Conservation (phyloP, 2,888 invertebrate species). For the Ophioninae sp. region DNA sequence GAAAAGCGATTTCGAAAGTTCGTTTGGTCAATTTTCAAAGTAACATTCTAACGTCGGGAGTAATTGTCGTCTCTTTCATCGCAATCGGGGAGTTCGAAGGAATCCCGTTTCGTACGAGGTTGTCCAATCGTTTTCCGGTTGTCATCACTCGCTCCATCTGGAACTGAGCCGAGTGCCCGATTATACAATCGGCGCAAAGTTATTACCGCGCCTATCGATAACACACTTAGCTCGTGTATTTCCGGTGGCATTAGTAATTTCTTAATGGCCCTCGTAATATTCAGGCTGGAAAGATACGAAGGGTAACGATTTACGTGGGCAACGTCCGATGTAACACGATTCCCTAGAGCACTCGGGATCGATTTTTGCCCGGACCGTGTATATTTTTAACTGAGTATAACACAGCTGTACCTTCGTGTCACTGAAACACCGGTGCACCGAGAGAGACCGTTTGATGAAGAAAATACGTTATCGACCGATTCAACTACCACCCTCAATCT, state of each 20-base stretch:
- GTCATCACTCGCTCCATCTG: slow-evolving; percentile 36
- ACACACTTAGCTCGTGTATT: slow-evolving; percentile 1
- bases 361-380: neutral
- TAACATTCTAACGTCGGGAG: too few relatives aligned
- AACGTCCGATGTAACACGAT: slow-evolving; percentile 26
- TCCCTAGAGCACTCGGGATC: slow-evolving; percentile 25
- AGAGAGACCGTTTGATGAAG: slow-evolving; percentile 29
- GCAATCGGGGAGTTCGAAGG: too few relatives aligned
- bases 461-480: slow-evolving; percentile 51
- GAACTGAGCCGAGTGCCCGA: slow-evolving; percentile 24
- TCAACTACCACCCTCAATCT: slow-evolving; percentile 27
- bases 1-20: too few relatives aligned
- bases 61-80: too few relatives aligned
- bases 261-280: slow-evolving; percentile 8
- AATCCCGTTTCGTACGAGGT: too few relatives aligned
- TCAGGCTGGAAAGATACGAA: slow-evolving; percentile 28
- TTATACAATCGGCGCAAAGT: slow-evolving; percentile 9
- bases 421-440: slow-evolving; percentile 20
- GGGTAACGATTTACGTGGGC: slow-evolving; percentile 27
- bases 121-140: slow-evolving; percentile 24
- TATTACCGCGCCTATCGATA: slow-evolving; percentile 24
- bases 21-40: too few relatives aligned
- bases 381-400: slow-evolving; percentile 4
- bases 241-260: slow-evolving; percentile 16
- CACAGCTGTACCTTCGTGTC: slow-evolving; percentile 15